A percentile compares a stretch with the other conserved stretches of the same genome.
phyloP scores from a whole-genome alignment of 53 echinoderm and acorn worm genomes.

The Holothuria scabra region DNA sequence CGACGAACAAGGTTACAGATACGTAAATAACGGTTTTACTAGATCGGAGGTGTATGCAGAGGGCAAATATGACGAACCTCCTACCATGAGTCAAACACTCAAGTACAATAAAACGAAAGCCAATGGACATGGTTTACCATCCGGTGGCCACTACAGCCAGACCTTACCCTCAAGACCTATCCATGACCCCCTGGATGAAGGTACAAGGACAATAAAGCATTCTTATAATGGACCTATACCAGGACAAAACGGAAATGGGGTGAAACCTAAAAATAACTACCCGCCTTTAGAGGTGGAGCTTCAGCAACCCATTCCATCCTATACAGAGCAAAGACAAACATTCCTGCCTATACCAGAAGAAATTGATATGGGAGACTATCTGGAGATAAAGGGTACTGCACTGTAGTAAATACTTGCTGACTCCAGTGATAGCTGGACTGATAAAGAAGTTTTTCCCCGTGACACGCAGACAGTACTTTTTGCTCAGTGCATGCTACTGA shows the following conservation, averaged over 20 bases:
- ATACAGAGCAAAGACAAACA: neutral
- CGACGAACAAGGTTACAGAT: neutral
- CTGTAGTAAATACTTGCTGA: too few species aligned
- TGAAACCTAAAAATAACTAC: neutral
- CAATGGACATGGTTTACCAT: neutral
- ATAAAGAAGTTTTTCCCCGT: too few species aligned
- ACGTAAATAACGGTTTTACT: constrained; percentile 6
- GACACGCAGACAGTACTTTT: too few species aligned
- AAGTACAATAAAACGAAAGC: neutral
- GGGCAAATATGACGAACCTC: constrained; percentile 11
- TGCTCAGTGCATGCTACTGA: too few species aligned
- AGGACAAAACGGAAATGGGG: neutral
- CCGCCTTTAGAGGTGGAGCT: constrained; percentile 25
- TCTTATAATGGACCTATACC: constrained; percentile 40
- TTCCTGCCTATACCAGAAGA: constrained; percentile 31
- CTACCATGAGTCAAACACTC: neutral
- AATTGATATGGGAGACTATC: constrained; percentile 11
- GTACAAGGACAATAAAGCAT: constrained; percentile 31
- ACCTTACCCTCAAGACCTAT: constrained; percentile 22
- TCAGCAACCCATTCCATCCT: neutral
- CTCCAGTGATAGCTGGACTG: too few species aligned
- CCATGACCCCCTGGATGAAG: constrained; percentile 37
- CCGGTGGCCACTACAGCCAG: constrained; percentile 13
- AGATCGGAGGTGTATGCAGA: neutral
- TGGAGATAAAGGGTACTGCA: neutral